These are phyloP conservation scores for Nephrocerus scutellatus DNA, from an alignment of 2,888 invertebrate species.

Conservation along the genomic window DNA sequence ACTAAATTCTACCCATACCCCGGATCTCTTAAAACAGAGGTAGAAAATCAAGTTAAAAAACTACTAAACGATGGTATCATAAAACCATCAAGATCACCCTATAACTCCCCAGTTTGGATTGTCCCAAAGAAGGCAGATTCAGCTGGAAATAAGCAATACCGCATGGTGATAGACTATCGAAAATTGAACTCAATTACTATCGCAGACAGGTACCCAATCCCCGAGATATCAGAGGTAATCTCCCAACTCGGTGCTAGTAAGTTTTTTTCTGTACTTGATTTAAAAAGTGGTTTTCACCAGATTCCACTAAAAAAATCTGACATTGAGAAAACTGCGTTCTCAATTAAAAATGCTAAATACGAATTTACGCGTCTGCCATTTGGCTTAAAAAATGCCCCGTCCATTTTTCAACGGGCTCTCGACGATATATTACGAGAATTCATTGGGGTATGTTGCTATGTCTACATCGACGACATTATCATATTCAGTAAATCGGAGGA, in stretches of 20 bases:
- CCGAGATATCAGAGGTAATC: constrained; percentile 5
- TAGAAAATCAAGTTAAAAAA: constrained; percentile 9
- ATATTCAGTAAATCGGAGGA: constrained; percentile 13
- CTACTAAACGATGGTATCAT: constrained; percentile 5
- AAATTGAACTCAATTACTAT: constrained; percentile 12
- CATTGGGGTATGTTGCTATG: constrained; percentile 11
- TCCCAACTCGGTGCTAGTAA: constrained; percentile 6
- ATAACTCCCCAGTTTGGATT: too few relatives aligned
- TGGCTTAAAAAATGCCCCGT: constrained; percentile 14
- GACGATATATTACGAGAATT: constrained; percentile 12
- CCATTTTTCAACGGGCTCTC: constrained; percentile 14
- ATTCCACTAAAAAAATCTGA: constrained; percentile 14
- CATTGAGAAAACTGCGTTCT: constrained; percentile 11
- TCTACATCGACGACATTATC: constrained; percentile 17
- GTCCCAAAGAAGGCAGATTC: constrained; percentile 8
- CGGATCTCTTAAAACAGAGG: constrained; percentile 8
- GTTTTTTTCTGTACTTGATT: constrained; percentile 10
- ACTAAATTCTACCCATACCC: constrained; percentile 10
- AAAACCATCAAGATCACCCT: too few relatives aligned
- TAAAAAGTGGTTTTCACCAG: constrained; percentile 12
- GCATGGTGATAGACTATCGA: constrained; percentile 16
- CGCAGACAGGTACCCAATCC: constrained; percentile 12
- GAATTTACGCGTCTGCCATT: constrained; percentile 14
- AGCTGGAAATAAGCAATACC: constrained; percentile 6
- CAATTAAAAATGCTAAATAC: constrained; percentile 13